Base-by-base conservation (phyloP, 2,113 vertebrate genomes). In the Zeus faber region DNA sequence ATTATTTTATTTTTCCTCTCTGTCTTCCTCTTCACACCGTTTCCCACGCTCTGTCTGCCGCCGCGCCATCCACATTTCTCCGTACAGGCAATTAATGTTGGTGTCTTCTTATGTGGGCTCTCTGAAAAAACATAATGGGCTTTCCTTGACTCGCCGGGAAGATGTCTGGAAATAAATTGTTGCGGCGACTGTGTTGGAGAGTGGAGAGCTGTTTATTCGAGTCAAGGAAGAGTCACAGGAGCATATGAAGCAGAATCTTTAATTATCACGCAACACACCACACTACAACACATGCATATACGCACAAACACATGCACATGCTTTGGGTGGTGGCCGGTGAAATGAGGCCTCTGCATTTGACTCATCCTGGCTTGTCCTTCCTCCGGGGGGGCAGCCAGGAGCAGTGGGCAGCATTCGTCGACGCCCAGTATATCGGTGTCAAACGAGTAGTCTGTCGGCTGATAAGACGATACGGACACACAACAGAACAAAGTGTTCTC, bases 391-490 rank as follows among this genome's bases (percentile, higher is more conserved):
- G n/a, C n/a, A n/a, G n/a, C n/a, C n/a, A n/a, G n/a, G n/a, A n/a
- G n/a, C n/a, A n/a, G n/a, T n/a, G n/a, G n/a, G n/a, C n/a, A n/a
- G n/a, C n/a, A n/a, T n/a, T n/a, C n/a, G n/a, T n/a, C n/a, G n/a
- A n/a, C n/a, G n/a, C n/a, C n/a, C n/a, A n/a, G n/a, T n/a, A n/a
- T n/a, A 67, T 48, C 45, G 41, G 62, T 67, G 73, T 79, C 78
- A 79, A 79, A 74, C 70, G 77, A 74, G 79, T 77, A 69, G 80
- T 78, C 57, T 69, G 67, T 68, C 60, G 46, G 57, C 60, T 79
- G 67, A 81, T 81, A 72, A 81, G 62, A 64, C 63, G 72, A 73
- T 72, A 70, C n/a, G n/a, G n/a, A n/a, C n/a, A 78, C 66, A 66
- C 49, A 60, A 60, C 48, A 40, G 72, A 81, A 82, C 67, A 82